phyloP scores from a whole-genome alignment of 2,888 invertebrate genomes.

The Chrysolina oricalcia region DNA sequence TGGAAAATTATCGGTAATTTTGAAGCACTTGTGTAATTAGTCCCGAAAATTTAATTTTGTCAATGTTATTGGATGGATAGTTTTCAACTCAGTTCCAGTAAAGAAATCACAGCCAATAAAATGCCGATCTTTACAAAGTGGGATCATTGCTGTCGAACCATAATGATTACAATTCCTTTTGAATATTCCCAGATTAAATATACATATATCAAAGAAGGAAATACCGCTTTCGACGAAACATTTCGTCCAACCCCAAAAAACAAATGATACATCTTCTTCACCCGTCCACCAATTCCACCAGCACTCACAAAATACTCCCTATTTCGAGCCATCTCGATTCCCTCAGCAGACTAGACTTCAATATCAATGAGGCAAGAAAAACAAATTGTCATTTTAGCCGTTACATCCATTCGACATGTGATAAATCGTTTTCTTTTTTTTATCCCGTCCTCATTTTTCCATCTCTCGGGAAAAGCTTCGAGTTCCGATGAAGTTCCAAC shows the following conservation, averaged over 20 bases:
- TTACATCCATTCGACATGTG: slow-evolving; percentile 61
- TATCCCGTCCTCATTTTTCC: slow-evolving; percentile 15
- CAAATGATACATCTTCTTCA: background rate
- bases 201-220: background rate
- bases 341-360: slow-evolving; percentile 51
- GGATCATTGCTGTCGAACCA: background rate
- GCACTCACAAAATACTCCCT: slow-evolving; percentile 33
- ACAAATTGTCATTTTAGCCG: slow-evolving; percentile 67
- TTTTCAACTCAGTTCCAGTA: background rate
- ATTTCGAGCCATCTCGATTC: slow-evolving; percentile 35
- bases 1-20: too few species aligned
- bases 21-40: too few species aligned
- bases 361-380: slow-evolving; percentile 66
- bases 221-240: background rate
- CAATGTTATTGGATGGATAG: too few species aligned
- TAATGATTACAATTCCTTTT: background rate
- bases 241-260: background rate
- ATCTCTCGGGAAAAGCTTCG: slow-evolving; percentile 35
- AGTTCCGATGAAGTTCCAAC: slow-evolving; percentile 45
- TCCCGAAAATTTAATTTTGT: too few species aligned
- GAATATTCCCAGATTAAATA: slow-evolving; percentile 26
- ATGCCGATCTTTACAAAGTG: too few species aligned
- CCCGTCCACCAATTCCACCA: slow-evolving; percentile 22
- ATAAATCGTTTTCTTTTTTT: slow-evolving; percentile 60
- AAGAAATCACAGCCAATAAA: too few species aligned